Conservation (phyloP, 2,797 vertebrate genomes). For the Acridotheres tristis region DNA sequence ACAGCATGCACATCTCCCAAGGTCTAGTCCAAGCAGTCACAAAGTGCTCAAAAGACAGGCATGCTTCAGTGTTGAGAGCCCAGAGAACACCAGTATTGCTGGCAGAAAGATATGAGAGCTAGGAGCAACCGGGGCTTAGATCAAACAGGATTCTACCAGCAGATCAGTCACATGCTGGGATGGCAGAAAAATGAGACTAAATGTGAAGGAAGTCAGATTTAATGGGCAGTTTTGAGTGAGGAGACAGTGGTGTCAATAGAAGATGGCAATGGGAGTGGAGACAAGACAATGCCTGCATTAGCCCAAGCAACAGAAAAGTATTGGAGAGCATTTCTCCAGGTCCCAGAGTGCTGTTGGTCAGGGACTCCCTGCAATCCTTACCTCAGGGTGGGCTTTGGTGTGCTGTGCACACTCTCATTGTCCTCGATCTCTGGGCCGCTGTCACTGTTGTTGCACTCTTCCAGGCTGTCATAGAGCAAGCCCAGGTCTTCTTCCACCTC, state of each 20-base stretch:
- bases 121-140: background rate
- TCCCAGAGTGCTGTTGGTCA: background rate
- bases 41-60: background rate
- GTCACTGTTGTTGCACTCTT: conserved; percentile 98
- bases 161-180: background rate
- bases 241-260: background rate
- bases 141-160: background rate
- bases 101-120: background rate
- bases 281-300: background rate
- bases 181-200: background rate
- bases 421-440: conserved; percentile 97
- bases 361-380: conserved; percentile 65
- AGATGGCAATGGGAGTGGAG: background rate
- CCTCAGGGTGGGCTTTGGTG: conserved; percentile 88
- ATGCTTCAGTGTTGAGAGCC: background rate
- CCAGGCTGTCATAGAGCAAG: conserved; percentile 95
- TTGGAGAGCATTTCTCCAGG: background rate
- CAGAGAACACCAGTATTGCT: background rate
- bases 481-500: conserved; percentile 96
- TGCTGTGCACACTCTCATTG: conserved; percentile 95
- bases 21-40: background rate
- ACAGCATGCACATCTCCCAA: background rate
- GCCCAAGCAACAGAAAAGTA: background rate
- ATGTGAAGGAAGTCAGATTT: background rate
- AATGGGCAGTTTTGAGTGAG: background rate